Evolutionary conservation across 2,888 invertebrate genomes (phyloP).

Genomic region (Dendrolimus houi): DNA sequence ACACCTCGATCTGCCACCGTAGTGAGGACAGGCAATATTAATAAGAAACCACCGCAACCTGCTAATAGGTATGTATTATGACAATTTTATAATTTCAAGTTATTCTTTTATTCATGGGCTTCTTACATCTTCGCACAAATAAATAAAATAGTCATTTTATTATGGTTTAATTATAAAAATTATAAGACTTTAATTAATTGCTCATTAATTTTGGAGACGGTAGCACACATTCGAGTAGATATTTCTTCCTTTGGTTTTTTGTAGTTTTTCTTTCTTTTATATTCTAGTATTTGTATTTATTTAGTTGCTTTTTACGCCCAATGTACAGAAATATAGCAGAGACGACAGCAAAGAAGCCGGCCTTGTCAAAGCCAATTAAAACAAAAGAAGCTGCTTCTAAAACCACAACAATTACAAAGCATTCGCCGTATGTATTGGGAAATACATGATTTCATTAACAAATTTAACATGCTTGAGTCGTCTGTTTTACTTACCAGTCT

Average conservation of each 20-base stretch:
- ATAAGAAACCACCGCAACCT: constrained; percentile 52
- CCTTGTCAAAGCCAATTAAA: constrained; percentile 31
- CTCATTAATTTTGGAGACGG: background rate
- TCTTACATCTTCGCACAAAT: background rate
- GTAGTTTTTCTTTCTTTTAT: background rate
- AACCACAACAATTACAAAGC: constrained; percentile 43
- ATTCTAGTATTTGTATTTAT: constrained; percentile 4
- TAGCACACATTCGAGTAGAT: background rate
- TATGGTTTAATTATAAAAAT: no score
- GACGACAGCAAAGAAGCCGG: constrained; percentile 41
- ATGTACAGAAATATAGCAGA: constrained; percentile 54
- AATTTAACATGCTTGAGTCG: constrained; percentile 7
- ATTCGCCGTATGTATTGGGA: constrained; percentile 43
- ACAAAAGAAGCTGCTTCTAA: constrained; percentile 40
- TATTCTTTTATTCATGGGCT: background rate
- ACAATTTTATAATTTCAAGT: background rate
- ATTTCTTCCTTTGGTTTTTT: background rate
- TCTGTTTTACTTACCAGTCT: no score
- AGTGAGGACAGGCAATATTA: constrained; percentile 23
- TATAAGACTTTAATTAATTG: no score
- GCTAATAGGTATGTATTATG: constrained; percentile 46
- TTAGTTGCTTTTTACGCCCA: constrained; percentile 26
- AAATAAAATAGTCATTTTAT: no score
- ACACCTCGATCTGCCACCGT: constrained; percentile 31
- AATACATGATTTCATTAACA: background rate